Percentiles rank a stretch among this genome's conserved stretches.
Evolutionary conservation across 2,113 vertebrate genomes (phyloP).

Genomic region (Datnioides undecimradiatus): DNA sequence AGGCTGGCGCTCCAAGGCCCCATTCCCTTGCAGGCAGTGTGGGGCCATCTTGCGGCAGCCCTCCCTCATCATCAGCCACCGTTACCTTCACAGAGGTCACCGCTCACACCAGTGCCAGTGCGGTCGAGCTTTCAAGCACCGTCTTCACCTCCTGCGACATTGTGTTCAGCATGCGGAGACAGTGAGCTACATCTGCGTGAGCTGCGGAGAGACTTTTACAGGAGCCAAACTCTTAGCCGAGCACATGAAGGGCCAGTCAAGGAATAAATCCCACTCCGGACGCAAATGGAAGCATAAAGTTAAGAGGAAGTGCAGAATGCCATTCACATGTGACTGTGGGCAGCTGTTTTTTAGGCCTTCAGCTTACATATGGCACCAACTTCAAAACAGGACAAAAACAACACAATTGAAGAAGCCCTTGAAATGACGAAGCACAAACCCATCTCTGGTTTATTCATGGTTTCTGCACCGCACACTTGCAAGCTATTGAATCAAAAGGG

Average conservation of each 20-base stretch:
- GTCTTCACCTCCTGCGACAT: constrained; percentile 84
- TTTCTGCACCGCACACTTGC: not conserved
- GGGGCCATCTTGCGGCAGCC: constrained; percentile 79
- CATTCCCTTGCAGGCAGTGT: constrained; percentile 79
- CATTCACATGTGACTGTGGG: constrained; percentile 84
- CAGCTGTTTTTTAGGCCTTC: constrained; percentile 80
- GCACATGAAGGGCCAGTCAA: constrained; percentile 50
- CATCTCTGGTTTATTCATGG: not conserved
- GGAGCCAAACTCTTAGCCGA: constrained; percentile 64
- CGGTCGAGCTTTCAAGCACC: constrained; percentile 78
- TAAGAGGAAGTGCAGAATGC: constrained; percentile 64
- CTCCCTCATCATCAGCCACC: constrained; percentile 78
- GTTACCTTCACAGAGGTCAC: constrained; percentile 80
- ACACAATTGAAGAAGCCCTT: constrained; percentile 30
- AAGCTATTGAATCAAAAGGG: constrained; percentile 8
- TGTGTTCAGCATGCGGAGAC: constrained; percentile 84
- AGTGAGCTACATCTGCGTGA: constrained; percentile 81
- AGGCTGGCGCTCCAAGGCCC: constrained; percentile 76
- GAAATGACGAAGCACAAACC: constrained; percentile 2
- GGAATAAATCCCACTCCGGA: not conserved
- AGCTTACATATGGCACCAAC: constrained; percentile 85
- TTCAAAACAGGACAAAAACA: constrained; percentile 72
- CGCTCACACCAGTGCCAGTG: constrained; percentile 82
- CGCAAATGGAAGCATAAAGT: constrained; percentile 1
- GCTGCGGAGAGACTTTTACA: constrained; percentile 77